Evolutionary conservation across 2,888 invertebrate species (phyloP), one percentile per base, ranked within the genome.

Genomic region (Mythimna ferrago): DNA sequence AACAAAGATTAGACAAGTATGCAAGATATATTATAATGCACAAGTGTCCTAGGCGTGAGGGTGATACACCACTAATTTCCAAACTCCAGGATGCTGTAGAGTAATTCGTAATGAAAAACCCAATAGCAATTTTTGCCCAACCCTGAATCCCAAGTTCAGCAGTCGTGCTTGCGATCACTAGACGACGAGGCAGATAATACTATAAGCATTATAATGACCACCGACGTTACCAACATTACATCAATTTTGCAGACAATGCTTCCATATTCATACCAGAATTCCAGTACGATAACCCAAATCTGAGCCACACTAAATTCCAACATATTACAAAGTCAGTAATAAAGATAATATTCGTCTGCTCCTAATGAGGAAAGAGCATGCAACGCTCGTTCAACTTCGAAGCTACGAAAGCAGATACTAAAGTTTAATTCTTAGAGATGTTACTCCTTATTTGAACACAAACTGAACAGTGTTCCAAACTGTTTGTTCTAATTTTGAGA

Each of bases 351-450:
- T 84, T 84, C 65, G 66, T 66, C 62, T 73, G 66, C 58, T 58
- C 16, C 26, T 82, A 81, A 81, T 81, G 85, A 82, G 67, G 68
- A 63, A 66, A 53, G 54, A 66, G 66, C 82, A 83, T 83, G 82
- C 82, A 82, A 82, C 60, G 71, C 71, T 53, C 60, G 74, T 66
- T 65, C 60, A 73, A 73, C 73, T 84, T 72, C 32, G 63, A 57
- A 71, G 81, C 73, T 66, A 74, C 73, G 73, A 77, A 81, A 67
- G 69, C 73, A 74, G 70, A 78, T 71, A 77, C 51, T 73, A 56
- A 84, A 81, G 66, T 74, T 84, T 72, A 84, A 81, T 84, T 84
- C 81, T 70, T 83, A 21, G 67, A 83, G 74, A 83, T 83, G 65
- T 70, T 73, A 65, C 62, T 54, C 44, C 62, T 48, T 81, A 69